Conservation (phyloP, 2,113 vertebrate genomes). For the Opisthocomus hoazin region DNA sequence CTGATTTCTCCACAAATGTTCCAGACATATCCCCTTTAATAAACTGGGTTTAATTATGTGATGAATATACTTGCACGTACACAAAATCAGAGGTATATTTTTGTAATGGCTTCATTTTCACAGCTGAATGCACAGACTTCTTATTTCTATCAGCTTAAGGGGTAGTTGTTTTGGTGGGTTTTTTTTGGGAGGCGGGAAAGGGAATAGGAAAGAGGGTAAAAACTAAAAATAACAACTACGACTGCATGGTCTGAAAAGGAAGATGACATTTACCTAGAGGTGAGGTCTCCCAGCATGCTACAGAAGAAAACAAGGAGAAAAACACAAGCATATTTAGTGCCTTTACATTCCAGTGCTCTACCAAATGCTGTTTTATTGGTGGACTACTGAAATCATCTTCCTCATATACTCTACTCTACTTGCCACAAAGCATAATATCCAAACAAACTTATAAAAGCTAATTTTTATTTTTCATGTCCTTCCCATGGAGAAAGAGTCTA, state of each 20-base stretch:
- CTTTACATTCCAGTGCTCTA: background rate
- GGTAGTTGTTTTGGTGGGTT: background rate
- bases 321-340: background rate
- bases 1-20: background rate
- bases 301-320: slow-evolving; percentile 17
- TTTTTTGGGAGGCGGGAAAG: background rate
- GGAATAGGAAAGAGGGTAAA: background rate
- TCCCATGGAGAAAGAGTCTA: background rate
- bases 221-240: background rate
- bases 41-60: background rate
- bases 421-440: background rate
- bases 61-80: background rate
- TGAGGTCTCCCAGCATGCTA: slow-evolving; percentile 79
- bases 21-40: background rate
- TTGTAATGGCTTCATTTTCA: background rate
- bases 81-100: background rate
- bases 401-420: background rate
- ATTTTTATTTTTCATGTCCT: background rate
- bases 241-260: background rate
- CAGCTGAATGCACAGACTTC: background rate
- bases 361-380: background rate
- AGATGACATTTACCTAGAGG: slow-evolving; percentile 70
- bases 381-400: background rate
- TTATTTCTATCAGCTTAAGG: background rate
- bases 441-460: background rate